Conservation (phyloP, 2,797 vertebrate genomes). For the Uromys caudimaculatus region DNA sequence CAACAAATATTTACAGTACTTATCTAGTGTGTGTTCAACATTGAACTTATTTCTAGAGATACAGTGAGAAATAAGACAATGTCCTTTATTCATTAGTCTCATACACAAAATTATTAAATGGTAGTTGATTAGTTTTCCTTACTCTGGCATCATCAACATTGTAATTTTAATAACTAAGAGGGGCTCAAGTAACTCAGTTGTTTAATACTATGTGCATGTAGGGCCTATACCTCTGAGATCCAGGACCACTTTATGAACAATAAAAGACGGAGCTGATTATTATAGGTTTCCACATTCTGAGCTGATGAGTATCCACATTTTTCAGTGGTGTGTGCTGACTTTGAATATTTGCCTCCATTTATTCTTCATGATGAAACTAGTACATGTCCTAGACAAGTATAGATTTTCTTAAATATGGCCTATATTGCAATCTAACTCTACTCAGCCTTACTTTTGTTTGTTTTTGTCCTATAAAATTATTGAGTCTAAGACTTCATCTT, state of each 20-base stretch:
- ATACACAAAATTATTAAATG: slow-evolving; percentile 32
- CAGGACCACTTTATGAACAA: not conserved
- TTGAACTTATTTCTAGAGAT: slow-evolving; percentile 12
- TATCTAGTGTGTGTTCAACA: not conserved
- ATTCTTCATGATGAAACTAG: slow-evolving; percentile 43
- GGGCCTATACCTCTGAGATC: not conserved
- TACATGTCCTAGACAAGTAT: not conserved
- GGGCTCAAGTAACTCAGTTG: not conserved
- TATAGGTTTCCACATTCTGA: not conserved
- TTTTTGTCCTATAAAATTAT: not conserved
- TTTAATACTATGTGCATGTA: not conserved
- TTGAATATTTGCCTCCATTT: not conserved
- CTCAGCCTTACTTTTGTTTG: not conserved
- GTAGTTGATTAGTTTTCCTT: slow-evolving; percentile 4
- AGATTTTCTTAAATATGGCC: not conserved
- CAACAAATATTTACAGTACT: not conserved
- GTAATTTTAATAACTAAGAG: slow-evolving; percentile 10
- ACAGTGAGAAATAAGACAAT: not conserved
- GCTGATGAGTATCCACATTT: not conserved
- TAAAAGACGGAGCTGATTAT: slow-evolving; percentile 17
- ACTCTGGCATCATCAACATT: slow-evolving; percentile 7
- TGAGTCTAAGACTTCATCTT: slow-evolving; percentile 3
- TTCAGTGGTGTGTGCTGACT: not conserved
- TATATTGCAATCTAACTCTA: not conserved
- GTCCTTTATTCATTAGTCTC: not conserved